phyloP scores from a whole-genome alignment of 2,797 vertebrate genomes.

The Gephyroberyx darwinii region DNA sequence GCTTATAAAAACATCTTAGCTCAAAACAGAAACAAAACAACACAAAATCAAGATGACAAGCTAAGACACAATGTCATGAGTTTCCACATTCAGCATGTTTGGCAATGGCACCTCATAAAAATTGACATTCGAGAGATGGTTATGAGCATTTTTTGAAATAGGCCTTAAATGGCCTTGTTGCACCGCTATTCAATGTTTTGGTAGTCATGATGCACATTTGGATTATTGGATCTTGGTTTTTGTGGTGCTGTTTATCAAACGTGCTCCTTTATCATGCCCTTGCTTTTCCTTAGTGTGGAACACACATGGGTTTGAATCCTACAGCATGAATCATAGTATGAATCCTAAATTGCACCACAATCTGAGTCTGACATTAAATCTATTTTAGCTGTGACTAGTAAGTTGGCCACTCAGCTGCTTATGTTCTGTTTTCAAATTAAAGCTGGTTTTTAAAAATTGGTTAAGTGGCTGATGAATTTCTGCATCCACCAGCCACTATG shows the following conservation, averaged over 20 bases:
- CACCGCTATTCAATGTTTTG: neutral
- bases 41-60: too few species aligned
- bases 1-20: too few species aligned
- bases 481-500: neutral
- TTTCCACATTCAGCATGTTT: too few species aligned
- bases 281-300: too few species aligned
- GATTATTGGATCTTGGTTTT: neutral
- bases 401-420: neutral
- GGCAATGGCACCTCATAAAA: neutral
- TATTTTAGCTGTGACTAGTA: neutral
- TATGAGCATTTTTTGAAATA: too few species aligned
- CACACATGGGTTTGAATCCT: too few species aligned
- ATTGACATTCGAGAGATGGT: neutral
- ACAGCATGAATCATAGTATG: too few species aligned
- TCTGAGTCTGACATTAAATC: constrained; percentile 7
- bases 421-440: constrained; percentile 1
- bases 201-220: neutral
- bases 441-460: neutral
- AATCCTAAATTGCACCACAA: neutral
- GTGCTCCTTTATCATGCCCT: neutral
- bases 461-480: neutral
- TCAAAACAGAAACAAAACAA: too few species aligned
- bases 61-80: too few species aligned
- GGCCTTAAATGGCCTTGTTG: neutral
- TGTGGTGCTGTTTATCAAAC: neutral